A percentile compares a stretch with the other conserved stretches of the same genome.
phyloP scores from a whole-genome alignment of 2,888 invertebrate species.

The Trachelus iudaicus region DNA sequence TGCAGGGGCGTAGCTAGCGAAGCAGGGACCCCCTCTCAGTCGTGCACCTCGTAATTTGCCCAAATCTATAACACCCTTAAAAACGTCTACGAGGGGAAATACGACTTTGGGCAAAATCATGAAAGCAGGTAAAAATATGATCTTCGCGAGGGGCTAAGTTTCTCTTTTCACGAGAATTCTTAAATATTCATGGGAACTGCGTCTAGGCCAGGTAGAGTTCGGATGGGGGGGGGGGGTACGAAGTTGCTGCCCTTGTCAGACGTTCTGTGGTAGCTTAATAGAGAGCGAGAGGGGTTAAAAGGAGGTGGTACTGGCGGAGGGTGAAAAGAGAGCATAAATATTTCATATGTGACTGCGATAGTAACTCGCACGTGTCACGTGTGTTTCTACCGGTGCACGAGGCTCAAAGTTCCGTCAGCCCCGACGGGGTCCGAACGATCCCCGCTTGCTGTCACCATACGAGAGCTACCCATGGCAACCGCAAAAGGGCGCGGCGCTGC shows the following conservation, averaged over 20 bases:
- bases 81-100: background rate
- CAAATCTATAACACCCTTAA: background rate
- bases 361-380: slow-evolving; percentile 33
- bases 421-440: background rate
- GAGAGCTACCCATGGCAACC: background rate
- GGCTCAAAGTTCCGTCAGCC: background rate
- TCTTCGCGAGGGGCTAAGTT: background rate
- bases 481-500: background rate
- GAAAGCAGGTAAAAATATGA: background rate
- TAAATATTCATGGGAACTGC: background rate
- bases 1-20: background rate
- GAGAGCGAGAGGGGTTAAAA: background rate
- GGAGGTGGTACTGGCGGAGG: background rate
- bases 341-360: slow-evolving; percentile 38
- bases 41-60: background rate
- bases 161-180: background rate
- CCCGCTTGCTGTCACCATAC: background rate
- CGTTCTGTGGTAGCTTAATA: background rate
- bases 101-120: background rate
- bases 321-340: slow-evolving; percentile 29
- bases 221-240: background rate
- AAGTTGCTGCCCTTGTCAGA: background rate
- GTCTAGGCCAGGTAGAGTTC: background rate
- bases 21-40: background rate
- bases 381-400: background rate